Percentiles rank a stretch among this genome's conserved stretches.
These are phyloP conservation scores for Cladopsammia gracilis DNA, from an alignment of 64 coral and sea anemone species.

Conservation along the genomic window DNA sequence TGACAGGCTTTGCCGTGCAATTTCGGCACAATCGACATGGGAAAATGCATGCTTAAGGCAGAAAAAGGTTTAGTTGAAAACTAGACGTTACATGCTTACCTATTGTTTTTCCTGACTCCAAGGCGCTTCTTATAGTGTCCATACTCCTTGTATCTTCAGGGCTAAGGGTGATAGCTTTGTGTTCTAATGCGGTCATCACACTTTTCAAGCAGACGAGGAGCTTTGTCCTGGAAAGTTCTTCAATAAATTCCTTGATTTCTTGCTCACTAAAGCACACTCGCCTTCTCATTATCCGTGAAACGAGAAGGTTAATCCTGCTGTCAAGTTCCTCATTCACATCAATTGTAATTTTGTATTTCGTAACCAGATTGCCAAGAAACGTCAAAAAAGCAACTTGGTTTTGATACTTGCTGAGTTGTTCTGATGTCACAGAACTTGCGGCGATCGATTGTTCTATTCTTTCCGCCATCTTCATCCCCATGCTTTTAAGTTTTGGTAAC, in stretches of 20 bases:
- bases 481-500: background rate
- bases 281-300: background rate
- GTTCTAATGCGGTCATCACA: background rate
- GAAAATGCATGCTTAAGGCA: background rate
- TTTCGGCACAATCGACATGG: too few species aligned
- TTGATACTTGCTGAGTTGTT: background rate
- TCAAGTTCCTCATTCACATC: background rate
- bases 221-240: background rate
- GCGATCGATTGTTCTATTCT: background rate
- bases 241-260: background rate
- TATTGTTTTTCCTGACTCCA: slow-evolving; percentile 14
- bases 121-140: background rate
- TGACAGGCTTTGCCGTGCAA: too few species aligned
- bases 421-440: background rate
- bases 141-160: background rate
- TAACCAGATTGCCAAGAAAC: background rate
- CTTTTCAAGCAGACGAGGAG: background rate
- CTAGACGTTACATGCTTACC: background rate
- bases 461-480: background rate
- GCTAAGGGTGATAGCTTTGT: background rate
- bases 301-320: background rate
- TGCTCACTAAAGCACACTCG: slow-evolving; percentile 2
- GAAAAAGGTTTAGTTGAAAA: background rate
- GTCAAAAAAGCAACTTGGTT: slow-evolving; percentile 7
- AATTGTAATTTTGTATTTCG: background rate